phyloP scores from a whole-genome alignment of 2,113 vertebrate genomes.

The Oreochromis spilurus region DNA sequence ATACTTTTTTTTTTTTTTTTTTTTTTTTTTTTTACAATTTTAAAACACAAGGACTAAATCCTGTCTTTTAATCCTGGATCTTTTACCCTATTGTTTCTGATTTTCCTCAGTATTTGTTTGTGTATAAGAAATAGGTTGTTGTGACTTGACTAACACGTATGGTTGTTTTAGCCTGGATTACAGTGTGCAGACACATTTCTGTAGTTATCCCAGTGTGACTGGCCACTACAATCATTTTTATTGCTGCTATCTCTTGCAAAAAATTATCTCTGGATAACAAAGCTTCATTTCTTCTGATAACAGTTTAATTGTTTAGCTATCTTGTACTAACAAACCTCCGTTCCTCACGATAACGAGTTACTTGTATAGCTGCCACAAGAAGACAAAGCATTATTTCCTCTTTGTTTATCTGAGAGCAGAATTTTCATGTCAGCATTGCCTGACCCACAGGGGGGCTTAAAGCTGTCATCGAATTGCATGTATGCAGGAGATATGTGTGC shows the following conservation, averaged over 20 bases:
- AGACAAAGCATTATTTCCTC: not conserved
- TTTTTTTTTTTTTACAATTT: not conserved
- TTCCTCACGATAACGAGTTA: not conserved
- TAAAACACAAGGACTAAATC: not conserved
- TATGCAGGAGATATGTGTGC: not conserved
- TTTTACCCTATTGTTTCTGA: not conserved
- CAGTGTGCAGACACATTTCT: not conserved
- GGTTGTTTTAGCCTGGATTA: not conserved
- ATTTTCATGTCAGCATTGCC: not conserved
- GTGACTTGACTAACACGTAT: fast-evolving
- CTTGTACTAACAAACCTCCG: not conserved
- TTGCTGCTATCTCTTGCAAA: not conserved
- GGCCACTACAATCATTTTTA: not conserved
- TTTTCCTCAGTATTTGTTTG: not conserved
- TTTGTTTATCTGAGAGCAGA: not conserved
- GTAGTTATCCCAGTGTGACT: not conserved
- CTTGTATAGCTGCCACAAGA: not conserved
- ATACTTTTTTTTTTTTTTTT: not conserved
- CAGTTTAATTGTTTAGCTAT: not conserved
- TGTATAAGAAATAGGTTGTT: not conserved
- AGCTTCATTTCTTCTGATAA: not conserved
- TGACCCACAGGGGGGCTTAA: not conserved
- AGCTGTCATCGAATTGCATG: not conserved
- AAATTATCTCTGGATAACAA: not conserved
- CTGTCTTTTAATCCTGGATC: not conserved